Percentiles rank a stretch among this genome's conserved stretches.
Conservation (phyloP, 1,140 invertebrate species). For the Penaeus vannamei region DNA sequence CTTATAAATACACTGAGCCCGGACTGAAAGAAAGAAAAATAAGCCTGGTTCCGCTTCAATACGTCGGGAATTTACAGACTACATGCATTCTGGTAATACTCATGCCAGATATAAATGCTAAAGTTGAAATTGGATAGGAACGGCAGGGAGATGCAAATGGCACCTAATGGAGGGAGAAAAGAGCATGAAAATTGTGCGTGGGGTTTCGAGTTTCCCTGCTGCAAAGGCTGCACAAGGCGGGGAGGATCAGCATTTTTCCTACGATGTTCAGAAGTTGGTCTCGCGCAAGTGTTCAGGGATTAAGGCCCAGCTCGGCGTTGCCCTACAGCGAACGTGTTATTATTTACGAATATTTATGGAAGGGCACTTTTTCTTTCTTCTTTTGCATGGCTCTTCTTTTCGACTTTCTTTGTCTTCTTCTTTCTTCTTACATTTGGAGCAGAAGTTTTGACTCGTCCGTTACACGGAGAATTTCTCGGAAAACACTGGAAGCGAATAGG, state of each 20-base stretch:
- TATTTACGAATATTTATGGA: too few relatives aligned
- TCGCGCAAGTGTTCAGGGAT: too few relatives aligned
- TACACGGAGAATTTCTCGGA: too few relatives aligned
- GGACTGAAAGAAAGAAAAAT: background rate
- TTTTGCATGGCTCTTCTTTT: too few relatives aligned
- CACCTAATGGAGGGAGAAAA: constrained; percentile 19
- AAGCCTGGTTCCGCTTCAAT: constrained; percentile 5
- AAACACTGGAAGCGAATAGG: too few relatives aligned
- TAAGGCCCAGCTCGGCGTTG: too few relatives aligned
- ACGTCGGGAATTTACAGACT: constrained; percentile 5
- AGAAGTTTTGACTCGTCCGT: too few relatives aligned
- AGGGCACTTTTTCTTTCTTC: too few relatives aligned
- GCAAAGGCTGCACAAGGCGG: background rate
- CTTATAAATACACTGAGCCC: background rate
- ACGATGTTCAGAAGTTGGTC: background rate
- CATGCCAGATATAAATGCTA: constrained; percentile 24
- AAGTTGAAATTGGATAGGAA: constrained; percentile 44
- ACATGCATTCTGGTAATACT: constrained; percentile 12
- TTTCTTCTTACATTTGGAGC: too few relatives aligned
- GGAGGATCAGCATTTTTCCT: background rate
- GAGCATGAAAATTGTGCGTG: background rate
- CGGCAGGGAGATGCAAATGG: constrained; percentile 24
- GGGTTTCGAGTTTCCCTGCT: background rate
- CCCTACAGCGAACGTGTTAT: too few relatives aligned
- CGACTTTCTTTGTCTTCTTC: too few relatives aligned